Base-by-base conservation (phyloP, 2,888 invertebrate genomes). In the Geophilus truncorum region DNA sequence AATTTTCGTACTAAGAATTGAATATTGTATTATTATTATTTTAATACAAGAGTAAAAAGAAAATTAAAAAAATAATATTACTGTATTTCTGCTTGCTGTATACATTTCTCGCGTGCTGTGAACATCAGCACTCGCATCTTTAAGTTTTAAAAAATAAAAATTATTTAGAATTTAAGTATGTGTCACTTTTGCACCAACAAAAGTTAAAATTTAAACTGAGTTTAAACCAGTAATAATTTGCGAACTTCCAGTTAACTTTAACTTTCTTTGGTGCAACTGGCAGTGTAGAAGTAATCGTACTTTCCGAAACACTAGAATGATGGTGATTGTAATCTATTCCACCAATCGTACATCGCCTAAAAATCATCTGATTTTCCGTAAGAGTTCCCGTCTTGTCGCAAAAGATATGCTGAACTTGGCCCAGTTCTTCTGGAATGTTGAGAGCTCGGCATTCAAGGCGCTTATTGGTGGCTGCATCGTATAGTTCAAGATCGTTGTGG, bases 321-420 rank as follows among this genome's bases (percentile, higher is more conserved):
- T 92, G 91, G 86, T 96, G 96, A 85, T 93, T 92, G 86, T 96
- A 98, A 88, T 98, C 96, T 57, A 92, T 91, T 0, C 96, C 97
- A 28, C 92, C 93, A 30, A 98, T 92, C 1, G 94, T 92, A 86
- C 97, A 98, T 78, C 94, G 90, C 81, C 95, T 91, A 88, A 98
- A 98, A 85, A 97, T 91, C 98, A 98, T 98, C 83, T 95, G 93
- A 87, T 98, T 98, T 88, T 98, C 97, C 0, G 98, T 98, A 81
- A 98, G 89, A 1, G 98, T 98, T 6, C 98, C 98, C 0, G 98
- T 98, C 89, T 98, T 98, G 87, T 98, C 98, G 10, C 95, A 96
- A 88, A 98, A 98, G 83, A 98, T 91, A 86, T 98, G 97, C 85
- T 95, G 93, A 78, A 94, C 90, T 89, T 98, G 98, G 0, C 98